Base-by-base conservation (phyloP, 1,140 invertebrate species). In the Agraylea sexmaculata region DNA sequence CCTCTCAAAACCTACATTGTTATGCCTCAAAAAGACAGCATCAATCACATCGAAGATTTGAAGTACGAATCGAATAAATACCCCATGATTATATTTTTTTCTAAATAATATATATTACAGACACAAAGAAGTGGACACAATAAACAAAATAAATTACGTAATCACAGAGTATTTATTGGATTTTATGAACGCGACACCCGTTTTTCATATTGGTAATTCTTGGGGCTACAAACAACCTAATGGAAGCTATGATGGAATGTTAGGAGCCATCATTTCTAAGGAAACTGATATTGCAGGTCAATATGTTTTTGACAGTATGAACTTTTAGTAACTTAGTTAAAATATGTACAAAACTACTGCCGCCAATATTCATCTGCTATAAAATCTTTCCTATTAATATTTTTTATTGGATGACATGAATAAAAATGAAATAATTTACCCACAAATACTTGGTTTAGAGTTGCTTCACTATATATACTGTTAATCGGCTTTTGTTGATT, bases 71-170 rank as follows among this genome's bases (percentile, higher is more conserved):
- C n/a, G n/a, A n/a, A n/a, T n/a, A n/a, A n/a, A n/a, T n/a, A n/a
- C n/a, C 3, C 3, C 18, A 10, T 6, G 7, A 37, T 15, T 18
- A 37, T 17, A 11, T 4, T 19, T n/a, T n/a, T n/a, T n/a, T n/a
- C n/a, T n/a, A 16, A 18, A 32, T 29, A 4, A 13, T 4, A 36
- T 34, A 19, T n/a, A n/a, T n/a, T n/a, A 28, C 31, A 71, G 71
- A 36, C 58, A 75, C 36, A 70, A 66, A 38, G 65, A 73, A 41
- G 62, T 75, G 28, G 75, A 79, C 46, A 65, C 72, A 3, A 66
- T 77, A 33, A 69, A 73, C 6, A 79, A 78, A 55, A 69, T 71
- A 12, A 76, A 71, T 54, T 77, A 72, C 51, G 59, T 66, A 1
- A 67, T 73, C 38, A 62, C 72, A 2, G 53, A 68, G 46, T 61